Percentiles rank a stretch among this genome's conserved stretches.
Evolutionary conservation across 1,140 invertebrate species (phyloP).

Genomic region (Leptinotarsa texana): DNA sequence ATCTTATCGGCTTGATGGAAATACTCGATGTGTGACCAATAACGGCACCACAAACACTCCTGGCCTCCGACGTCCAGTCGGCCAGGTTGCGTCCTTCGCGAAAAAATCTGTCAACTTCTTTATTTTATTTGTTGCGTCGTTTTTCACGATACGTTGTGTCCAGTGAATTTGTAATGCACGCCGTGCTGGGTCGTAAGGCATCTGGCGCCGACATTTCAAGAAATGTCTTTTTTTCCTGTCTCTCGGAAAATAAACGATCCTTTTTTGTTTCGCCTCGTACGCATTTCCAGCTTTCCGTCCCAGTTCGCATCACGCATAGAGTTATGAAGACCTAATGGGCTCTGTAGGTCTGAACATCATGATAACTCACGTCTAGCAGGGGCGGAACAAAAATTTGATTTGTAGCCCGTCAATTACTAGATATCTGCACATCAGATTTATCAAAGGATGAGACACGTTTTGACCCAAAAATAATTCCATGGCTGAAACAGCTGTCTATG

Average conservation of each 20-base stretch:
- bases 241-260: not conserved
- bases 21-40: too few relatives aligned
- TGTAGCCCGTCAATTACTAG: not conserved
- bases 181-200: slow-evolving; percentile 23
- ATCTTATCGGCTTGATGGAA: too few relatives aligned
- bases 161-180: slow-evolving; percentile 34
- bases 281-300: not conserved
- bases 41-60: too few relatives aligned
- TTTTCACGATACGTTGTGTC: slow-evolving; percentile 31
- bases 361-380: not conserved
- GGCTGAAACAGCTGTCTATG: too few relatives aligned
- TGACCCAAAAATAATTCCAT: too few relatives aligned
- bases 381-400: not conserved
- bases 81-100: not conserved
- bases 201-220: slow-evolving; percentile 37
- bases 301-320: not conserved
- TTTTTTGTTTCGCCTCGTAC: slow-evolving; percentile 1
- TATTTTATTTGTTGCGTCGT: not conserved
- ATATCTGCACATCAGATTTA: too few relatives aligned
- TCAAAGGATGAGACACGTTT: too few relatives aligned
- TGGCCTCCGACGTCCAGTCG: too few relatives aligned
- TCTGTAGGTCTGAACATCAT: not conserved
- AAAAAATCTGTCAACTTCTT: not conserved
- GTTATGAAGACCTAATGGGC: not conserved
- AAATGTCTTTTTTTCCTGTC: slow-evolving; percentile 10